These are phyloP conservation scores for Malurus elegans DNA, from an alignment of 2,113 vertebrate species.

Conservation along the genomic window DNA sequence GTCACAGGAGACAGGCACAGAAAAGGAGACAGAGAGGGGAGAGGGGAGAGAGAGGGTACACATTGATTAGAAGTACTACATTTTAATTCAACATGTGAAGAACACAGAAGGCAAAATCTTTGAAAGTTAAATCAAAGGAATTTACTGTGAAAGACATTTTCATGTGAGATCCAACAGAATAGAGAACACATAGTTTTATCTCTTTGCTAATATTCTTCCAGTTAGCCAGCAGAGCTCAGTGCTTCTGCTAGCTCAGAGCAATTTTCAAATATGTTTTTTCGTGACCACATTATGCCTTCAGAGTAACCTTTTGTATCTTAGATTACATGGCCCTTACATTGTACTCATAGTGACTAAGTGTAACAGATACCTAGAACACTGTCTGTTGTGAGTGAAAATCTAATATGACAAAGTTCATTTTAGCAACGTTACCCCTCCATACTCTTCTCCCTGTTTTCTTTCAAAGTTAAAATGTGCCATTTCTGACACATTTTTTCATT, in stretches of 20 bases:
- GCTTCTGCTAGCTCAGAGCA: background rate
- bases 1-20: background rate
- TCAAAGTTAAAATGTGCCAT: conserved; percentile 34
- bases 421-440: background rate
- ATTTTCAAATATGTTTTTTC: background rate
- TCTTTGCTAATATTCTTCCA: background rate
- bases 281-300: background rate
- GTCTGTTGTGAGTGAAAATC: background rate
- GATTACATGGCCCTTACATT: background rate
- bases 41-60: background rate
- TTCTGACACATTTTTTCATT: conserved; percentile 46
- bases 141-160: background rate
- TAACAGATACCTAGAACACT: background rate
- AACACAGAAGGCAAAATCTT: background rate
- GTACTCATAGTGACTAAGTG: background rate
- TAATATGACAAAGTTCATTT: background rate
- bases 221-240: background rate
- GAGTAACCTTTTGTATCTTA: background rate
- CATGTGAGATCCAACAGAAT: background rate
- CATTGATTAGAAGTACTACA: accelerated
- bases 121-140: background rate
- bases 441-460: background rate
- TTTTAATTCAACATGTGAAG: background rate
- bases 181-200: background rate
- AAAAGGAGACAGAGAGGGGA: background rate